A percentile compares a stretch with the other conserved stretches of the same genome.
These are phyloP conservation scores for Hypsibius dujardini DNA, from an alignment of 1,140 invertebrate species.

Conservation along the genomic window DNA sequence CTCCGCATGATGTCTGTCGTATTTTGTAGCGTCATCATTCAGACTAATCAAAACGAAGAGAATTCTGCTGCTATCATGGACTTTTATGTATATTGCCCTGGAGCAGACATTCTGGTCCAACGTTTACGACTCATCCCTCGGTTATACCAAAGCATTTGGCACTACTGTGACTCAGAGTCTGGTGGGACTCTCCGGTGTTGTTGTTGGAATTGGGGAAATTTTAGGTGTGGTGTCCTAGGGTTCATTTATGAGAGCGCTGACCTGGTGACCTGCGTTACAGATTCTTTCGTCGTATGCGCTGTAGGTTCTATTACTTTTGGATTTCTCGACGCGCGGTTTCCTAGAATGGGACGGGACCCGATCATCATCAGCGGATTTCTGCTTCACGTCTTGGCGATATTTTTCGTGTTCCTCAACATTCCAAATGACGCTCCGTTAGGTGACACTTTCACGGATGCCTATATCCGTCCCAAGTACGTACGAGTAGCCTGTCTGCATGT, in stretches of 20 bases:
- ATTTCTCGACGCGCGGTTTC: background rate
- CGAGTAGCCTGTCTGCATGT: background rate
- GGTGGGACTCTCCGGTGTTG: slow-evolving; percentile 75
- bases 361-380: slow-evolving; percentile 66
- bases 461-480: slow-evolving; percentile 38
- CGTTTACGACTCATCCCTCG: slow-evolving; percentile 76
- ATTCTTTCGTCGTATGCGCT: background rate
- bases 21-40: slow-evolving; percentile 21
- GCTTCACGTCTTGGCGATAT: slow-evolving; percentile 57
- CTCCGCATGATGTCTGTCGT: too few species aligned
- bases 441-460: slow-evolving; percentile 40
- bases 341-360: slow-evolving; percentile 52
- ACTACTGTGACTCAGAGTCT: slow-evolving; percentile 49
- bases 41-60: slow-evolving; percentile 19
- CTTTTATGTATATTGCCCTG: slow-evolving; percentile 82
- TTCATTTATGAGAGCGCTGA: too few species aligned
- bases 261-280: too few species aligned
- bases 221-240: slow-evolving; percentile 40
- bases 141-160: slow-evolving; percentile 58
- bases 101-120: slow-evolving; percentile 84
- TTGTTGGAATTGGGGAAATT: slow-evolving; percentile 80
- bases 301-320: slow-evolving; percentile 4
- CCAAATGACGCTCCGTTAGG: slow-evolving; percentile 55
- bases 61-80: slow-evolving; percentile 63
- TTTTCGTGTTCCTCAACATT: slow-evolving; percentile 66